Base-by-base conservation (phyloP, 1,140 invertebrate species). In the Calephelis nemesis region DNA sequence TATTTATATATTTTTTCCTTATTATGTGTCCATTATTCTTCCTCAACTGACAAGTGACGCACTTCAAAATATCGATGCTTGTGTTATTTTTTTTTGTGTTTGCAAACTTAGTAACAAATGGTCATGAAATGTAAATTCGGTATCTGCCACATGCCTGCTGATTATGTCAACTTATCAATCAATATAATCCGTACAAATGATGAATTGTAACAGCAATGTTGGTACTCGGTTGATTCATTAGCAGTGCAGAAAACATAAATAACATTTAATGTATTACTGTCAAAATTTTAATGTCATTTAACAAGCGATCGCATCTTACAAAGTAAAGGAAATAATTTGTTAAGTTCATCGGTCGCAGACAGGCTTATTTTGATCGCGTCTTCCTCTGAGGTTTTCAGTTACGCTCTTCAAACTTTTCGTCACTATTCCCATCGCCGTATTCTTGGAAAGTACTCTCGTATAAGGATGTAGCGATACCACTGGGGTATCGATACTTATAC, bases 341-440 rank as follows among this genome's bases (percentile, higher is more conserved):
- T 73, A 68, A 64, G 69, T 73, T 81, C 71, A 76, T 78, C 75
- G 72, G 76, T 70, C 39, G 71, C 65, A 48, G 69, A 65, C 66
- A 66, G 50, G 66, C 70, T 76, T 78, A 76, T 81, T 76, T 78
- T 79, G 77, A 84, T 81, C 78, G 70, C 76, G 67, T 67, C 75
- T 84, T 85, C 82, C 78, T 82, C 67, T 74, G 68, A 75, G 74
- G 74, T 78, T 70, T 82, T 72, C 73, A 73, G 73, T 84, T 83
- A 80, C 85, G 75, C 65, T 76, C 76, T 77, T 73, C 80, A 75
- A 30, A 79, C 65, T 74, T 71, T 79, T 75, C 85, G 86, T 84
- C 84, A 84, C 68, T 74, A 83, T 82, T 79, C 74, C 78, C 73
- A 72, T 72, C 74, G 68, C 68, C 54, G 69, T 83, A 84, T 87